Evolutionary conservation across 1,140 invertebrate genomes (phyloP).

Genomic region (Ditylenchus dipsaci): DNA sequence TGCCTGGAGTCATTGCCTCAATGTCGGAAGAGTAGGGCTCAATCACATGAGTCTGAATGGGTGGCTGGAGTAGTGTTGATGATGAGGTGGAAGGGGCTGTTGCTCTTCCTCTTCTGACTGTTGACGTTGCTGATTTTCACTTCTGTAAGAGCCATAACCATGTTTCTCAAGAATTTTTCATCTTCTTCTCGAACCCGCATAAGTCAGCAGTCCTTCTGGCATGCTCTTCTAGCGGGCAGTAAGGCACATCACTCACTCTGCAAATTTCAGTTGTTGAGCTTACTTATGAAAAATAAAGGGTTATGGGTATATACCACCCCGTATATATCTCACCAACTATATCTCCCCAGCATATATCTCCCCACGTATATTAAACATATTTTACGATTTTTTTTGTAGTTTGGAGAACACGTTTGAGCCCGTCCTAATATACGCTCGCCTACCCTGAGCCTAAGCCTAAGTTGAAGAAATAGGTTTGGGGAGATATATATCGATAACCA

Average conservation of each 20-base stretch:
- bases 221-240: constrained; percentile 1
- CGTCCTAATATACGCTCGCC: too few species aligned
- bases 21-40: constrained; percentile 32
- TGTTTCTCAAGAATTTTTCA: constrained; percentile 31
- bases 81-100: not conserved
- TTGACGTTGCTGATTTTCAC: not conserved
- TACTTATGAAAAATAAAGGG: too few species aligned
- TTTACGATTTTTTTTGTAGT: too few species aligned
- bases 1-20: constrained; percentile 41
- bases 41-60: constrained; percentile 30
- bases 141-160: constrained; percentile 11
- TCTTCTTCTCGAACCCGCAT: constrained; percentile 38
- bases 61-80: not conserved
- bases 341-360: too few species aligned
- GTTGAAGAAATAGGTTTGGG: too few species aligned
- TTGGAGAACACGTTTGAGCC: too few species aligned
- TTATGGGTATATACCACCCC: too few species aligned
- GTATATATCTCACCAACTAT: too few species aligned
- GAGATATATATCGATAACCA: too few species aligned
- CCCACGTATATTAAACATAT: too few species aligned
- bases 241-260: not conserved
- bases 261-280: not conserved
- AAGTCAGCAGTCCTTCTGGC: constrained; percentile 28
- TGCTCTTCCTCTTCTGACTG: not conserved
- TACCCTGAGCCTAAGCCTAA: too few species aligned